A percentile compares a stretch with the other conserved stretches of the same genome.
Conservation (phyloP, 2,113 vertebrate species). For the Lucifuga dentata region DNA sequence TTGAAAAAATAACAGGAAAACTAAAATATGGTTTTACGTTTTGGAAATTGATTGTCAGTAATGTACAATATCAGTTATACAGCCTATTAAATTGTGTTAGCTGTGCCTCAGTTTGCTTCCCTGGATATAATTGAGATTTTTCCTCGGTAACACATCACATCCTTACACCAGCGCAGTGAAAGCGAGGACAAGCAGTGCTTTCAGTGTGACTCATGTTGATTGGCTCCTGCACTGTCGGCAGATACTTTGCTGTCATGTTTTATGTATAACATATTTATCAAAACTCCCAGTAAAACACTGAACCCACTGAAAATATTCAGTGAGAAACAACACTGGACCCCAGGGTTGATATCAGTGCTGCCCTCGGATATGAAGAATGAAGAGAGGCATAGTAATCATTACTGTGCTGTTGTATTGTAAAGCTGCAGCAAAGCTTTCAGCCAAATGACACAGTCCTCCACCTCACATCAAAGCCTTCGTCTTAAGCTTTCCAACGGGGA, state of each 20-base stretch:
- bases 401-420: slow-evolving; percentile 26
- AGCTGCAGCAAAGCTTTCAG: slow-evolving; percentile 37
- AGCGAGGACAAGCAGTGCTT: slow-evolving; percentile 33
- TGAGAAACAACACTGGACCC: slow-evolving; percentile 27
- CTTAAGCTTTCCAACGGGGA: slow-evolving; percentile 34
- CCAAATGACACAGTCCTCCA: slow-evolving; percentile 5
- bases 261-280: slow-evolving; percentile 70
- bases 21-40: no score
- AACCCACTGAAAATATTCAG: slow-evolving; percentile 49
- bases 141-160: neutral
- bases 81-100: no score
- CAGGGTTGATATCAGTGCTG: slow-evolving; percentile 22
- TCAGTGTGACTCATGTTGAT: slow-evolving; percentile 65
- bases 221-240: slow-evolving; percentile 50
- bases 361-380: slow-evolving; percentile 12
- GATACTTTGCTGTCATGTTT: slow-evolving; percentile 66
- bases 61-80: no score
- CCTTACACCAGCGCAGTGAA: slow-evolving; percentile 23
- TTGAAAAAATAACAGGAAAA: no score
- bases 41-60: no score
- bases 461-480: slow-evolving; percentile 35
- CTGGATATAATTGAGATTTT: slow-evolving; percentile 1
- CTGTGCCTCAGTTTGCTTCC: neutral
- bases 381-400: slow-evolving; percentile 32
- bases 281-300: slow-evolving; percentile 32